Percentiles rank a stretch among this genome's conserved stretches.
These are phyloP conservation scores for Neolamprologus kungweensis DNA, from an alignment of 2,113 vertebrate genomes.

Conservation along the genomic window DNA sequence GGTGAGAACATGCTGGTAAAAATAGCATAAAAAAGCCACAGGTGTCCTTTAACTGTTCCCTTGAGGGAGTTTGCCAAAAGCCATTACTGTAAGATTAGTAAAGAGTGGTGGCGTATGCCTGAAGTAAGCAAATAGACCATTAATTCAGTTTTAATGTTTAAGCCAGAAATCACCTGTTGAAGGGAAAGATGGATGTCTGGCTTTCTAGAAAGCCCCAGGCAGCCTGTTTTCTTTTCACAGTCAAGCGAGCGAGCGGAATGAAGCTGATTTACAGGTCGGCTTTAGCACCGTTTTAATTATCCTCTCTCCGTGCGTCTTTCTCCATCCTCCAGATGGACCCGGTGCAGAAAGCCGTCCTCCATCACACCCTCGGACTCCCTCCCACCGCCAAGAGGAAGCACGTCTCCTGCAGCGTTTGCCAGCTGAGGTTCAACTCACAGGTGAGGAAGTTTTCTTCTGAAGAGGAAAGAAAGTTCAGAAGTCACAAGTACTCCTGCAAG, in stretches of 20 bases:
- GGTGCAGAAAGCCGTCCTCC: conserved; percentile 95
- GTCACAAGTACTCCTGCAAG: background rate
- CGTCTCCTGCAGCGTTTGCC: conserved; percentile 92
- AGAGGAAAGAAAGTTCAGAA: background rate
- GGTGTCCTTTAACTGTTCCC: background rate
- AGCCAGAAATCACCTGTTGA: background rate
- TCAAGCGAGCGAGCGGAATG: background rate
- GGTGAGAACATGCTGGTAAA: background rate
- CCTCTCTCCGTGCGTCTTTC: conserved; percentile 33
- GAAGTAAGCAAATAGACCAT: background rate
- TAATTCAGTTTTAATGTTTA: background rate
- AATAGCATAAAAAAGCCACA: background rate
- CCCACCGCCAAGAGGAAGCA: conserved; percentile 86
- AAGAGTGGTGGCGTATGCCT: background rate
- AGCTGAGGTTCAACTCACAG: conserved; percentile 98
- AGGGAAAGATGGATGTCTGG: background rate
- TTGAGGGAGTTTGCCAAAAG: background rate
- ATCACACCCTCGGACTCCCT: conserved; percentile 89
- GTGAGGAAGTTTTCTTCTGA: conserved; percentile 73
- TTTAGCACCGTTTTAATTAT: conserved; percentile 65
- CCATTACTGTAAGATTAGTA: background rate
- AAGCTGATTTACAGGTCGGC: conserved; percentile 27
- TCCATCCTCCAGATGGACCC: conserved; percentile 85
- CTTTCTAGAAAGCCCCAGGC: background rate
- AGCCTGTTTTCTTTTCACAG: background rate